Base-by-base conservation (phyloP, 37 sponge, comb jelly and placozoan species). In the Oopsacas minuta region DNA sequence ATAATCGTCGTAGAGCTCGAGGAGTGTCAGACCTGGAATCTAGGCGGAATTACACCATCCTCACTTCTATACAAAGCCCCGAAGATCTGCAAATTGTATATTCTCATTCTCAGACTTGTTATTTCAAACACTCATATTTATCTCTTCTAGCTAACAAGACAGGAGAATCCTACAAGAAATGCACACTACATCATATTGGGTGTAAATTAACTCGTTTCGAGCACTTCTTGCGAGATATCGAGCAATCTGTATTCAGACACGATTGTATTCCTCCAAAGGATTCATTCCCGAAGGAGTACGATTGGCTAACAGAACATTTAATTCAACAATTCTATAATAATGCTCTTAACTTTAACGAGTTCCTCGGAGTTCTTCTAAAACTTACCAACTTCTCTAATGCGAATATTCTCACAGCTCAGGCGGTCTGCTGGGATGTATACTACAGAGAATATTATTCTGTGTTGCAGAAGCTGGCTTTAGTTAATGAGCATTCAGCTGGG, bases 181-280 rank as follows among this genome's bases (percentile, higher is more conserved):
- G 75, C 75, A 61, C 75, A 25, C 20, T 61, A 12, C 75, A 61
- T 34, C 20, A n/a, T 5, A 34, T 12, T 34, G 22, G 22, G 1
- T 61, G 75, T 34, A 61, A 34, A 61, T 34, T 61, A 3, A 61
- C 75, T 3, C 75, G 75, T 3, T 61, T 61, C 75, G 75, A 61
- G 75, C 75, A 61, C 75, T 61, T 61, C 30, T 34, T 61, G 75
- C 75, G 75, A 10, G 75, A 61, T 12, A 61, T 61, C 75, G 75
- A 61, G 75, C 75, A 61, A 34, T 25, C 75, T 25, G 75, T 61
- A 3, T 61, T 32, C 75, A 10, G 75, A 61, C 75, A 61, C 75
- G 75, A 61, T 25, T 61, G 32, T 3, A 34, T 34, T 5, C 32
- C 30, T 3, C 75, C 75, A 3, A 61, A 61, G 75, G 75, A 61